Conservation (phyloP, 2,113 vertebrate genomes). For the Hyperopisus bebe region DNA sequence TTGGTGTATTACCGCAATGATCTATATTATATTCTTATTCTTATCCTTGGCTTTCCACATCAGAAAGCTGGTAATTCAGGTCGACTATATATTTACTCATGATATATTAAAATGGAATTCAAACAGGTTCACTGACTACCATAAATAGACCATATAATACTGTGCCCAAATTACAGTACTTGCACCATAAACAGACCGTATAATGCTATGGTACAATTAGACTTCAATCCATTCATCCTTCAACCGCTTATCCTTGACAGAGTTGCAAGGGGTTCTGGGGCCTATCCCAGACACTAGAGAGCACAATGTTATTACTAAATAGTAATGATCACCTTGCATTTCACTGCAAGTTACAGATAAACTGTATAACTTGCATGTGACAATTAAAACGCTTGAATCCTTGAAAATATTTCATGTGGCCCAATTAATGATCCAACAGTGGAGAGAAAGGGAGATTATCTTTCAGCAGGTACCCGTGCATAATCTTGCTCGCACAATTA, state of each 20-base stretch:
- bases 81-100: background rate
- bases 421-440: background rate
- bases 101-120: background rate
- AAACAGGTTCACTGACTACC: background rate
- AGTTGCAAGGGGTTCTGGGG: background rate
- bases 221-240: background rate
- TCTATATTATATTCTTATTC: background rate
- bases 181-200: background rate
- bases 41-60: background rate
- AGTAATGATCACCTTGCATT: background rate
- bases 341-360: background rate
- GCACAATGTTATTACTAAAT: background rate
- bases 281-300: background rate
- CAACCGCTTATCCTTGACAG: background rate
- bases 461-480: background rate
- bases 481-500: background rate
- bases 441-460: background rate
- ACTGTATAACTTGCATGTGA: background rate
- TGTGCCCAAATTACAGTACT: background rate
- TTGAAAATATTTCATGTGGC: background rate
- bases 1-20: background rate
- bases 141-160: background rate
- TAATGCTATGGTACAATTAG: conserved; percentile 8
- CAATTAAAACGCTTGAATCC: background rate
- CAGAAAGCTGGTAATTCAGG: conserved; percentile 5